Base-by-base conservation (phyloP, 2,113 vertebrate species). In the Oncorhynchus kisutch region DNA sequence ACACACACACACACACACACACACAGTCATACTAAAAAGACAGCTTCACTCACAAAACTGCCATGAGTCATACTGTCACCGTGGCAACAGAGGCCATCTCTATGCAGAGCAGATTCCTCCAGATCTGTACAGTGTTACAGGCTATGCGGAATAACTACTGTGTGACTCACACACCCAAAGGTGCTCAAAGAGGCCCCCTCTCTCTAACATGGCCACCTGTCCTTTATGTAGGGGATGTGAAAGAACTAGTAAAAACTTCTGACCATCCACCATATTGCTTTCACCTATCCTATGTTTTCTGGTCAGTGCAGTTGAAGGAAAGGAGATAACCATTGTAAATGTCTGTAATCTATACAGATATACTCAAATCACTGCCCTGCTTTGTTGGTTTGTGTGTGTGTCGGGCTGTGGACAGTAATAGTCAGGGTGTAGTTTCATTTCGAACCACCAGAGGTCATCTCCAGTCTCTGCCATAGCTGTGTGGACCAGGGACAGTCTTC, bases 21-120 rank as follows among this genome's bases (percentile, higher is more conserved):
- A 29, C 6, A 16, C 27, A 29, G n/a, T 22, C 45, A 68, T 27
- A 25, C 18, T 22, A 51, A 68, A 68, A 39, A 48, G 66, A 39
- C 48, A 67, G 65, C 67, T 51, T 51, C 69, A 70, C 65, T 89
- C 89, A 89, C 90, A 90, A 91, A 90, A 90, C 87, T 89, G 91
- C 87, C 79, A 88, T 90, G 90, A 93, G 88, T 91, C 91, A 90
- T 87, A 82, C 90, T 90, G 93, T 94, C 91, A 91, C 93, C 91
- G 87, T 93, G 91, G 92, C 91, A 94, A 94, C 93, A 87, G 91
- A 78, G 84, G 88, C 86, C 83, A 64, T 87, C 85, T 90, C 86
- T 78, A 88, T 89, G 88, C 85, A 91, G 86, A 93, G 88, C 85
- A 87, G 83, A 89, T 87, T 90, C 86, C 89, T 87, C 90, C 85